These are phyloP conservation scores for Lysiphlebus fabarum DNA, from an alignment of 1,140 invertebrate genomes.

Conservation along the genomic window DNA sequence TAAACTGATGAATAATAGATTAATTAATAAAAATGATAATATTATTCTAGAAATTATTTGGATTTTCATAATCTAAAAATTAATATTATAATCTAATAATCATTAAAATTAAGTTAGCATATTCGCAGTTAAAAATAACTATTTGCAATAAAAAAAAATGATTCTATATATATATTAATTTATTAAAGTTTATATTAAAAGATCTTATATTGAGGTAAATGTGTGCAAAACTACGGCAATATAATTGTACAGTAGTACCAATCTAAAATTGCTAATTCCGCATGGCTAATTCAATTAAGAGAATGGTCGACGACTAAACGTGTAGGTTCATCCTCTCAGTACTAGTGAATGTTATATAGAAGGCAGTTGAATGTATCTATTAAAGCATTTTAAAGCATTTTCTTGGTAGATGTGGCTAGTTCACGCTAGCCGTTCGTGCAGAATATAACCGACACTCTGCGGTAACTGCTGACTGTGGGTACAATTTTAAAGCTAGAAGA, in stretches of 20 bases:
- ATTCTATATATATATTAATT: too few species aligned
- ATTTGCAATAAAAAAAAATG: too few species aligned
- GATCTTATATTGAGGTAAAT: too few species aligned
- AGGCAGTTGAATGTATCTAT: slow-evolving; percentile 24
- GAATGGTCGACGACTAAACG: slow-evolving; percentile 32
- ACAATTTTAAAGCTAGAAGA: background rate
- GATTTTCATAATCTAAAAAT: too few species aligned
- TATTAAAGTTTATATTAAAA: too few species aligned
- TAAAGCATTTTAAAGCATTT: slow-evolving; percentile 35
- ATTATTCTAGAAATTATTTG: too few species aligned
- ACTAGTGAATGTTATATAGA: slow-evolving; percentile 18
- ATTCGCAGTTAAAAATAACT: too few species aligned
- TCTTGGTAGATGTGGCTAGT: slow-evolving; percentile 34
- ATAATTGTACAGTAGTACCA: slow-evolving; percentile 25
- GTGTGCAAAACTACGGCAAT: slow-evolving; percentile 18
- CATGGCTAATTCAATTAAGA: slow-evolving; percentile 51
- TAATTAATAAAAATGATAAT: too few species aligned
- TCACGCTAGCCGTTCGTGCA: slow-evolving; percentile 26
- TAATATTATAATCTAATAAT: too few species aligned
- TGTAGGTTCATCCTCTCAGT: slow-evolving; percentile 1
- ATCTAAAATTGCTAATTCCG: slow-evolving; percentile 51
- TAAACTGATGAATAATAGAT: too few species aligned
- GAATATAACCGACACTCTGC: slow-evolving; percentile 41
- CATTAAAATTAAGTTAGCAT: too few species aligned
- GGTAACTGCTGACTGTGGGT: slow-evolving; percentile 41